phyloP scores from a whole-genome alignment of 2,888 invertebrate species.

The Trachelus stipa region DNA sequence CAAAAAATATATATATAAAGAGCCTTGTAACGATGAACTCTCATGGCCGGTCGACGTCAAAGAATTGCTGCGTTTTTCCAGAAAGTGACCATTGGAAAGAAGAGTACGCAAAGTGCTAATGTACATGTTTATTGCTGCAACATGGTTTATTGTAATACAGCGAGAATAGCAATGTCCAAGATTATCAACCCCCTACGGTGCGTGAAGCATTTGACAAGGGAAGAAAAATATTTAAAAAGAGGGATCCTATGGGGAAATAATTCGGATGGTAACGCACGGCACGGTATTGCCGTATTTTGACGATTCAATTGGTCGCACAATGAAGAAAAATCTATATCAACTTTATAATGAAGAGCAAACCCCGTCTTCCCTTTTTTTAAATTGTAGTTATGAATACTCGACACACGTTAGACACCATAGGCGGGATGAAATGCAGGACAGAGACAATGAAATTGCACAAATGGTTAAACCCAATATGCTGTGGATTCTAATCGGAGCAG shows the following conservation, averaged over 20 bases:
- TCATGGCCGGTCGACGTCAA: slow-evolving; percentile 21
- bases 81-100: slow-evolving; percentile 47
- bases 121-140: slow-evolving; percentile 65
- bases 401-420: slow-evolving; percentile 30
- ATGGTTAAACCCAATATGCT: neutral
- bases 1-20: neutral
- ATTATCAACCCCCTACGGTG: slow-evolving; percentile 46
- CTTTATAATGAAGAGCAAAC: neutral
- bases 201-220: neutral
- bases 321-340: neutral
- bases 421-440: slow-evolving; percentile 42
- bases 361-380: neutral
- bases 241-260: neutral
- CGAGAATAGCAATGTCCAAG: slow-evolving; percentile 48
- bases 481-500: neutral
- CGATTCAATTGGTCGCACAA: neutral
- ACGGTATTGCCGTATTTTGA: neutral
- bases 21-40: neutral
- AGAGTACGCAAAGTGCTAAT: slow-evolving; percentile 59
- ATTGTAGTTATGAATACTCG: neutral
- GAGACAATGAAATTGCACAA: slow-evolving; percentile 16
- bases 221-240: neutral
- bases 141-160: slow-evolving; percentile 47
- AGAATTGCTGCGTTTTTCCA: slow-evolving; percentile 58
- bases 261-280: neutral